These are phyloP conservation scores for Ethmia dodecea DNA, from an alignment of 2,888 invertebrate species.

Conservation along the genomic window DNA sequence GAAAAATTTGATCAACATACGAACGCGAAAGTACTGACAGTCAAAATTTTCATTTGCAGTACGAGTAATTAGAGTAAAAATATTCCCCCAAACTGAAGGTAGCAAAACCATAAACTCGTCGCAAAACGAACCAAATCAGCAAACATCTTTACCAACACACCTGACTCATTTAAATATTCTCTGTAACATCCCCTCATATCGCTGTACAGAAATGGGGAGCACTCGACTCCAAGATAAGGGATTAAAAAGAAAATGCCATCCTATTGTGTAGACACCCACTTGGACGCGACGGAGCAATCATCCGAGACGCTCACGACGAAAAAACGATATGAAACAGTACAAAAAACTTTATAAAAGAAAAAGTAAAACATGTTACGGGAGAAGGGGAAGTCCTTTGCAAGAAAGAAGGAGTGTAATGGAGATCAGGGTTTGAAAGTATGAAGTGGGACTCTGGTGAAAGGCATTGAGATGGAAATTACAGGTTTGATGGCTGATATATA, in stretches of 20 bases:
- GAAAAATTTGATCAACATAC: no score
- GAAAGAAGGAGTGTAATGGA: conserved; percentile 25
- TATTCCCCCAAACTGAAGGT: conserved; percentile 6
- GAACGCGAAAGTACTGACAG: no score
- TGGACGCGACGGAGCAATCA: conserved; percentile 41
- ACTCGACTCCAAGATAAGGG: conserved; percentile 43
- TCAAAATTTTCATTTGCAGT: no score
- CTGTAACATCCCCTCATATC: conserved; percentile 26
- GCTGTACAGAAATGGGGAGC: conserved; percentile 25
- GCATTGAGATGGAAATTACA: no score
- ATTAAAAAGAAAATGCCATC: conserved; percentile 60
- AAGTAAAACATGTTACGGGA: conserved; percentile 34
- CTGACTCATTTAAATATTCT: conserved; percentile 51
- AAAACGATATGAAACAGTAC: conserved; percentile 32
- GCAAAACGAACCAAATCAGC: background rate
- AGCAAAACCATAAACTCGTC: background rate
- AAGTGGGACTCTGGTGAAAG: no score
- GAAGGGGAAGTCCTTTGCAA: conserved; percentile 18
- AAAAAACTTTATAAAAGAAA: conserved; percentile 35
- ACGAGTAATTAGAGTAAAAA: no score
- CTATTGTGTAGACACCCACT: conserved; percentile 43
- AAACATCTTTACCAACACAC: conserved; percentile 22
- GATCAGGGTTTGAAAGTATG: conserved; percentile 22
- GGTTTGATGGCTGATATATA: no score
- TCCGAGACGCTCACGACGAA: conserved; percentile 37